A percentile compares a stretch with the other conserved stretches of the same genome.
These are phyloP conservation scores for Agrenia bidenticulata DNA, from an alignment of 2,888 invertebrate species.

Conservation along the genomic window DNA sequence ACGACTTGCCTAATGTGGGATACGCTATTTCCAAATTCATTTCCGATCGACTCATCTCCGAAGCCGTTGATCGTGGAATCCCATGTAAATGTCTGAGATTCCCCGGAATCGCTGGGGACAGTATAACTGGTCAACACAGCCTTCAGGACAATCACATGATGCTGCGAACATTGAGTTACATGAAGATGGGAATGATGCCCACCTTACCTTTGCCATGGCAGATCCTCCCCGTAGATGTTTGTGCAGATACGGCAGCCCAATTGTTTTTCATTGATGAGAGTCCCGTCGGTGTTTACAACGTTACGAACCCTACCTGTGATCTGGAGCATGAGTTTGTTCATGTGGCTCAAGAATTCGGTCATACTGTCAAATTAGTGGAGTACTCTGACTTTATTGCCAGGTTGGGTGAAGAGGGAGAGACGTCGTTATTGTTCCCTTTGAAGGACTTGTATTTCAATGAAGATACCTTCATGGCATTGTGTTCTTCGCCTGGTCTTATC, in stretches of 20 bases:
- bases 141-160: slow-evolving; percentile 36
- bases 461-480: not conserved
- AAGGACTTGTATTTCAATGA: slow-evolving; percentile 22
- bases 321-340: slow-evolving; percentile 18
- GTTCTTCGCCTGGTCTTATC: not conserved
- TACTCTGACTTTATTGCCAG: slow-evolving; percentile 18
- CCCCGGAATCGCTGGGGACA: slow-evolving; percentile 33
- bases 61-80: slow-evolving; percentile 35
- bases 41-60: slow-evolving; percentile 34
- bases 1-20: slow-evolving; percentile 30
- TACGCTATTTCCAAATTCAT: slow-evolving; percentile 39
- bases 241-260: slow-evolving; percentile 26
- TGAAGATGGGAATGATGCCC: slow-evolving; percentile 29
- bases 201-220: slow-evolving; percentile 20
- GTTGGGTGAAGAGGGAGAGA: slow-evolving; percentile 15
- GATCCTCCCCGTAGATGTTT: slow-evolving; percentile 29
- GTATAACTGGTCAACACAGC: slow-evolving; percentile 31
- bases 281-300: slow-evolving; percentile 38
- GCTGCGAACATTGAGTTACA: slow-evolving; percentile 28
- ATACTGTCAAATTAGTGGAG: slow-evolving; percentile 9
- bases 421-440: slow-evolving; percentile 16
- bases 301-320: slow-evolving; percentile 13
- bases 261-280: slow-evolving; percentile 30
- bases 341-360: slow-evolving; percentile 23
- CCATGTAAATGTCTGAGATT: slow-evolving; percentile 41